Percentiles rank a stretch among this genome's conserved stretches.
These are phyloP conservation scores for Jordanella pulchra DNA, from an alignment of 2,797 vertebrate species.

Conservation along the genomic window DNA sequence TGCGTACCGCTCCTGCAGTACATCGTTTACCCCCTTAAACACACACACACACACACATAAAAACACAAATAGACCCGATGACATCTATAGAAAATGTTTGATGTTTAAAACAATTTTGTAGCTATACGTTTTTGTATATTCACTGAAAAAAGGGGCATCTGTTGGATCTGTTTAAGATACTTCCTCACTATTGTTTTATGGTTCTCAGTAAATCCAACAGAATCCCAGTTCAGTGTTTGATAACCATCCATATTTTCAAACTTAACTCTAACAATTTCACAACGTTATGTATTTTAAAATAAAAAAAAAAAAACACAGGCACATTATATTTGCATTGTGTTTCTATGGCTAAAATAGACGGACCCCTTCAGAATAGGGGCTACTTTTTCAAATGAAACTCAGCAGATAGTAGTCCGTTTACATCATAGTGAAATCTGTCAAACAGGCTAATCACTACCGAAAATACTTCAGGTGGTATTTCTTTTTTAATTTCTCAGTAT, in stretches of 20 bases:
- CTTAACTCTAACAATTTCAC: neutral
- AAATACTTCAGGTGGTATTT: neutral
- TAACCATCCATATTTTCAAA: neutral
- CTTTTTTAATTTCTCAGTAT: neutral
- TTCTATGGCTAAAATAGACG: too few species aligned
- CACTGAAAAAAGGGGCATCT: too few species aligned
- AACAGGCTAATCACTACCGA: neutral
- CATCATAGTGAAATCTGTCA: neutral
- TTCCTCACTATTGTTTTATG: too few species aligned
- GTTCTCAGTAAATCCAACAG: too few species aligned
- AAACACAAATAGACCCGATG: neutral
- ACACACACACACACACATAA: constrained; percentile 22
- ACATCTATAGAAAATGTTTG: neutral
- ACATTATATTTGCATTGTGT: too few species aligned
- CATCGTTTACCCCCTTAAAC: constrained; percentile 92
- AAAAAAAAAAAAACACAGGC: neutral
- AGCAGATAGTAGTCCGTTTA: neutral
- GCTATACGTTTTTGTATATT: too few species aligned
- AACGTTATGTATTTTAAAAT: neutral
- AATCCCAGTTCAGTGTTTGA: too few species aligned
- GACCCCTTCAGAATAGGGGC: neutral
- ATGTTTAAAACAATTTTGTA: neutral
- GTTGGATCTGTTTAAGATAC: too few species aligned
- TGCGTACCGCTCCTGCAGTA: constrained; percentile 94
- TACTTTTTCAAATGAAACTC: neutral